Base-by-base conservation (phyloP, 2,797 vertebrate species). In the Lophotriccus pileatus region DNA sequence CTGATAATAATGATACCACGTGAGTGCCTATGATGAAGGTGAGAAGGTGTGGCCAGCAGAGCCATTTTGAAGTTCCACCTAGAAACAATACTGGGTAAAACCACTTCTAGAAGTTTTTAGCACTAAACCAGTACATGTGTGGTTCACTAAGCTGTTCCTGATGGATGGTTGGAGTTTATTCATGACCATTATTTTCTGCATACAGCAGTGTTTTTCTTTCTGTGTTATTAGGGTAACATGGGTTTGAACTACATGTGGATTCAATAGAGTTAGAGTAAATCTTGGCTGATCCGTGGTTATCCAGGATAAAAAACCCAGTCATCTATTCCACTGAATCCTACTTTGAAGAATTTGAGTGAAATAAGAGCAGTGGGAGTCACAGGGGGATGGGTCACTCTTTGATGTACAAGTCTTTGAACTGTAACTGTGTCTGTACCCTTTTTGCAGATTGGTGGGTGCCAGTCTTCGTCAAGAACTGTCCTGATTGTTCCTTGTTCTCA, bases 301-400 rank as follows among this genome's bases (percentile, higher is more conserved):
- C 46, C 37, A 74, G 80, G 89, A 93, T 77, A 53, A 91, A 94
- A 86, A 32, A 22, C 4, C 0, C 64, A 55, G 44, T 76, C 20
- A 80, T 89, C 62, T 89, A 56, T 94, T 66, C 59, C 19, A 47
- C 9, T 77, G 85, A 95, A 84, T 59, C 55, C 53, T 56, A 44
- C 75, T 96, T 95, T 82, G 85, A 97, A 95, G 81, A 89, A 74
- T 89, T 66, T 75, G 87, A 93, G 59, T 73, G 62, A 93, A 96
- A 93, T 83, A 90, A 86, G 87, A 92, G 47, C 25, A 70, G 34
- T 47, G 25, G 44, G n/a, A 89, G 52, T 74, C 44, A 28, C 49
- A 53, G 64, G 39, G 49, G 50, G 32, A 43, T 23, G 66, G 66
- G 72, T 84, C 69, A 76, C 28, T 78, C 75, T 96, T 95, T 95